Percentiles rank a stretch among this genome's conserved stretches.
phyloP scores from a whole-genome alignment of 1,140 invertebrate species.

The Trichogramma pretiosum region DNA sequence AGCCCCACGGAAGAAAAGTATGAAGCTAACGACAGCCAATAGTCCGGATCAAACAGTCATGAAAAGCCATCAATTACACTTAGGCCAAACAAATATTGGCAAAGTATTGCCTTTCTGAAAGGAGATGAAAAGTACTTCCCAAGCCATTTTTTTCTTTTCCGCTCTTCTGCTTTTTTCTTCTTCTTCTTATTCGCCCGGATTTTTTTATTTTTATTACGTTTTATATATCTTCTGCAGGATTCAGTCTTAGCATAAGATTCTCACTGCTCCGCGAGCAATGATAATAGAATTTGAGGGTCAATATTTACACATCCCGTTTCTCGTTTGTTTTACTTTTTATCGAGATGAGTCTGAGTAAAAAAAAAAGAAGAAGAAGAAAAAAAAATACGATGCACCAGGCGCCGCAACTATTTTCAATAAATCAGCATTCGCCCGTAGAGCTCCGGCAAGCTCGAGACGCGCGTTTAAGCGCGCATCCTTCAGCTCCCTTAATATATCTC shows the following conservation, averaged over 20 bases:
- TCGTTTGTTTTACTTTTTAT: too few species aligned
- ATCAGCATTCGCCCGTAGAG: neutral
- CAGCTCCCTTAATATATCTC: too few species aligned
- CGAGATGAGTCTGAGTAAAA: too few species aligned
- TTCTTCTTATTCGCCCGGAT: too few species aligned
- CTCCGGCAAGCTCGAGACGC: neutral
- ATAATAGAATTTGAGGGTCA: too few species aligned
- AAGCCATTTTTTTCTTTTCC: neutral
- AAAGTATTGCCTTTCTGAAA: neutral
- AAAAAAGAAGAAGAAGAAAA: too few species aligned
- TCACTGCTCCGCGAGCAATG: too few species aligned
- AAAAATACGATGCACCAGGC: neutral
- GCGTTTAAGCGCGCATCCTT: too few species aligned
- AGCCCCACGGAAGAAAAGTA: neutral
- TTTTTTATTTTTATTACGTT: too few species aligned
- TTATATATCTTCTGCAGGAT: too few species aligned
- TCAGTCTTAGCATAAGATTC: too few species aligned
- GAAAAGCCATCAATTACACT: slow-evolving; percentile 15
- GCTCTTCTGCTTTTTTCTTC: neutral
- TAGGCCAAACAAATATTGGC: slow-evolving; percentile 12
- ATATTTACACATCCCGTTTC: too few species aligned
- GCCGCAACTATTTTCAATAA: neutral
- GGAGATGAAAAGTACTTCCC: neutral
- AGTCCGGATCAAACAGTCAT: slow-evolving; percentile 7
- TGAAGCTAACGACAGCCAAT: neutral